Base-by-base conservation (phyloP, 2,888 invertebrate genomes). In the Glaucopsyche alexis region DNA sequence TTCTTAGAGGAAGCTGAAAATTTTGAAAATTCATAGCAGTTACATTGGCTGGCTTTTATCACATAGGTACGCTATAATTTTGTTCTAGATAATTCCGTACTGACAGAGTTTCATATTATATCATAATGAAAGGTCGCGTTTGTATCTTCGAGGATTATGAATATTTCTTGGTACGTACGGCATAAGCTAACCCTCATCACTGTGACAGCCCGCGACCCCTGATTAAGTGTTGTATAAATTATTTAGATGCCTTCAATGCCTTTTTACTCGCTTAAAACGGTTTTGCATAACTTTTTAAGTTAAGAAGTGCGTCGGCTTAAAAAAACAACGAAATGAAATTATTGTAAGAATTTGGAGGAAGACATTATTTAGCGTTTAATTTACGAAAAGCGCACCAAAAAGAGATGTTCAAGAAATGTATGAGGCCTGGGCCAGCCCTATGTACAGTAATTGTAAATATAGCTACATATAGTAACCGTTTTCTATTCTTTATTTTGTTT, bases 191-290 rank as follows among this genome's bases (percentile, higher is more conserved):
- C 72, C 72, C 72, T 72, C 40, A 50, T 72, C 72, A 72, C 42
- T 11, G 49, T 45, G 72, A 72, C 67, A 72, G 16, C 45, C 7
- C 66, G 42, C 38, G 65, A 49, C 66, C 72, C 72, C 45, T 42
- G 72, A 72, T 72, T 72, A 72, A 72, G 72, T 72, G 72, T 67
- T 66, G 72, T 66, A 72, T 72, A 66, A 72, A 72, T 72, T 72
- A 72, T 67, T 67, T 67, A 45, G 66, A 29, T 42, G 40, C 66
- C 72, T 52, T 72, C 64, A 65, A 64, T 72, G 60, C 49, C 50
- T 45, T 72, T 72, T 72, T 52, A 67, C 50, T 67, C 42, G 19
- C 66, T 49, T 14, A 66, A 65, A 66, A 19, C n/a, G 49, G 14
- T 49, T 70, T 70, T 40, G n/a, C 38, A 9, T 19, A 50, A 50